Evolutionary conservation across 2,888 invertebrate species (phyloP), one percentile per base, ranked within the genome.

Genomic region (Andrena haemorrhoa): DNA sequence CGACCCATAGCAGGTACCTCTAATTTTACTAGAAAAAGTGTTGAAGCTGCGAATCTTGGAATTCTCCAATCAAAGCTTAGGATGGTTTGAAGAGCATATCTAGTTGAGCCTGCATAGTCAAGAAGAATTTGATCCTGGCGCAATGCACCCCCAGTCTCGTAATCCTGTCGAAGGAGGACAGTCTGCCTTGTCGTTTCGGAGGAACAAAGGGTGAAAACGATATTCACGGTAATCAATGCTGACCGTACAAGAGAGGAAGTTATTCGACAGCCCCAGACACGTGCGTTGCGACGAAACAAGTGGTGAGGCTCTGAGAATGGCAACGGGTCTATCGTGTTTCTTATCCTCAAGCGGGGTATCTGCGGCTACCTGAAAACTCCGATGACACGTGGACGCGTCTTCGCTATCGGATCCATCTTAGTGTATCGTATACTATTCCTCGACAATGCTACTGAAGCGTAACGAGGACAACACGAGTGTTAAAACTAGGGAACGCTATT

Each of bases 291-390:
- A 33, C 56, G 75, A 53, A 41, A 69, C 60, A 61, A 63, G 66
- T 68, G 73, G 68, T 61, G 83, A 5, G 86, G 82, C 74, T 77
- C 75, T 83, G 53, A 61, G 71, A 51, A 66, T 68, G 41, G 53
- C 71, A 72, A 23, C 70, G 68, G 66, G 71, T 66, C 71, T 77
- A 79, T 77, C 79, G 66, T 71, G 79, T 77, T 71, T 79, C 79
- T 79, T 79, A 79, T 70, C 49, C 78, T 26, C 60, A n/a, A n/a
- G n/a, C 35, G 10, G 65, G 65, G 64, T 33, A 71, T 61, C 69
- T 64, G 64, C 35, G 72, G 74, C 73, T 75, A 71, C 70, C 41
- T 70, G 70, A 79, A 82, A 82, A 80, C 74, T 79, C 53, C 35
- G 47, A n/a, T 33, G 74, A 80, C 74, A 68, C 82, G 80, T 75